phyloP scores from a whole-genome alignment of 2,888 invertebrate species.

The Loripinus fragilis region DNA sequence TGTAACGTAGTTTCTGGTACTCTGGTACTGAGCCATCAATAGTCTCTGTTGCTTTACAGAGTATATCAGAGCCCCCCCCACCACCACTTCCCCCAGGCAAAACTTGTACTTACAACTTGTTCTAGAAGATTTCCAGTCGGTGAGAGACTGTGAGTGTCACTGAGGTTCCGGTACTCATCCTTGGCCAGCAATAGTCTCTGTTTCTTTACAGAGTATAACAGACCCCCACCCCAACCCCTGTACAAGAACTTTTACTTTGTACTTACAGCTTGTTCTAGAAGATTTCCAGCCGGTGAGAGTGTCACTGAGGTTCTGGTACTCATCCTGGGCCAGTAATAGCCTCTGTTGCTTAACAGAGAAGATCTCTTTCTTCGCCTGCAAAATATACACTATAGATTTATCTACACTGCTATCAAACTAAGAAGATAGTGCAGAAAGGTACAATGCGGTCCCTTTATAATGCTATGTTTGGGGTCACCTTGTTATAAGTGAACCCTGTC shows the following conservation, averaged over 20 bases:
- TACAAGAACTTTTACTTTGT: too few species aligned
- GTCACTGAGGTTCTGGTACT: constrained; percentile 96
- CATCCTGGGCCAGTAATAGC: constrained; percentile 96
- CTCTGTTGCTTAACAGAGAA: constrained; percentile 97
- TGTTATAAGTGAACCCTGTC: too few species aligned
- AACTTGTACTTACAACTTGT: constrained; percentile 96
- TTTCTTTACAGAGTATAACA: constrained; percentile 97
- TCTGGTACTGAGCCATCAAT: constrained; percentile 97
- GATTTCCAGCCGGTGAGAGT: constrained; percentile 88
- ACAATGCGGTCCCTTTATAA: too few species aligned
- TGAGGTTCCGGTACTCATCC: constrained; percentile 97
- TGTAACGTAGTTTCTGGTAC: constrained; percentile 94
- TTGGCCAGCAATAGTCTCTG: constrained; percentile 96
- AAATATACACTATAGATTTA: too few species aligned
- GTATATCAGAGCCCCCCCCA: too few species aligned
- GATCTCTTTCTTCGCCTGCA: constrained; percentile 97
- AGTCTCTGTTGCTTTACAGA: constrained; percentile 97
- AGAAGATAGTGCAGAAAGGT: too few species aligned
- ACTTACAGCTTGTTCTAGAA: constrained; percentile 96
- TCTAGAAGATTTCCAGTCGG: constrained; percentile 92
- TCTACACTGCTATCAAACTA: too few species aligned
- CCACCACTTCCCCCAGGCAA: too few species aligned
- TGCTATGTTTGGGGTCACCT: too few species aligned
- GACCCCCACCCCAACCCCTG: too few species aligned
- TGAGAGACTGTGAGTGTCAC: constrained; percentile 87